phyloP scores from a whole-genome alignment of 1,140 invertebrate species.

The Calliphora vicina region DNA sequence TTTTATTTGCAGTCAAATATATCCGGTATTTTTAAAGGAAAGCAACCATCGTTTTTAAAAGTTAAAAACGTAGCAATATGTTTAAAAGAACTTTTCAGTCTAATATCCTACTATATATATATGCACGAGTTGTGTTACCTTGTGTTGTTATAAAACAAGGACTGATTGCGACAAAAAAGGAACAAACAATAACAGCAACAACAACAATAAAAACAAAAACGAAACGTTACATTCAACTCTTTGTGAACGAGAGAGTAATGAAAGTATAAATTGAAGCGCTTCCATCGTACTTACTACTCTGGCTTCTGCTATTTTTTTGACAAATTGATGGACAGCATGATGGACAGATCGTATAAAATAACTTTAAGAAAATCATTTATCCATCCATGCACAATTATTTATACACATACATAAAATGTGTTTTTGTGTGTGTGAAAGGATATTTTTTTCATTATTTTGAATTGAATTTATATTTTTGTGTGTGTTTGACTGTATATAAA shows the following conservation, averaged over 20 bases:
- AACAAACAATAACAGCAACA: neutral
- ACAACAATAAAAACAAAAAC: neutral
- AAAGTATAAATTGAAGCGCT: slow-evolving; percentile 21
- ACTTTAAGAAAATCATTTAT: slow-evolving; percentile 34
- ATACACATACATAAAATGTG: neutral
- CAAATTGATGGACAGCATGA: slow-evolving; percentile 31
- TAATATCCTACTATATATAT: neutral
- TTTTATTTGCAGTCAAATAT: no score
- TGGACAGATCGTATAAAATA: slow-evolving; percentile 35
- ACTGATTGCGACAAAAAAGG: slow-evolving; percentile 25
- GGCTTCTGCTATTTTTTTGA: slow-evolving; percentile 21
- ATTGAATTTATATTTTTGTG: neutral
- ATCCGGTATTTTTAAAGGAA: no score
- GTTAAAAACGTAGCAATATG: no score
- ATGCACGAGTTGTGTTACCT: neutral
- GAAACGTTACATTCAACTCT: neutral
- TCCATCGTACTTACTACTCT: neutral
- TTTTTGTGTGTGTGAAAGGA: neutral
- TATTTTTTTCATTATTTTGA: neutral
- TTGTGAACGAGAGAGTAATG: neutral
- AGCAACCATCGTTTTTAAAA: no score
- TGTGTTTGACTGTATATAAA: neutral
- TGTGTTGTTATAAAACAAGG: slow-evolving; percentile 18
- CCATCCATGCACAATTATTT: slow-evolving; percentile 22
- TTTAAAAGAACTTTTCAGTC: no score